phyloP scores from a whole-genome alignment of 1,140 invertebrate species.

The Marisa cornuarietis region DNA sequence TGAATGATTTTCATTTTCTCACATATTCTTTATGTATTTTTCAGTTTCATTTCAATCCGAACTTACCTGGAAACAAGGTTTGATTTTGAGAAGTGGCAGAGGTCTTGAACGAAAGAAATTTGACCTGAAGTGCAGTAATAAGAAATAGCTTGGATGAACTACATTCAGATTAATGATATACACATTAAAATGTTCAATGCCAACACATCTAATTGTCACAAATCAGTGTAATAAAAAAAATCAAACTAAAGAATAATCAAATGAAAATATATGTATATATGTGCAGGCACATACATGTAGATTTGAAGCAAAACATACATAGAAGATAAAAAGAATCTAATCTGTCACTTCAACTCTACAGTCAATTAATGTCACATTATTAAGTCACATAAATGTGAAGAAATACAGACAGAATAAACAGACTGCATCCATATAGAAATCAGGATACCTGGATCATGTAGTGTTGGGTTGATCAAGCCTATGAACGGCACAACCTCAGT shows the following conservation, averaged over 20 bases:
- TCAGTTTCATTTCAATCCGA: neutral
- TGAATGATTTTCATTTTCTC: neutral
- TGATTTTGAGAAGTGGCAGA: constrained; percentile 24
- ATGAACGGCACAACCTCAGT: constrained; percentile 54
- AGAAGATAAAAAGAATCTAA: neutral
- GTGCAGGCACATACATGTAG: too few relatives aligned
- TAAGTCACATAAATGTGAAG: neutral
- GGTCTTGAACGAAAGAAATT: constrained; percentile 31
- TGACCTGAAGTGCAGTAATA: constrained; percentile 24
- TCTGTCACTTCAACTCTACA: neutral
- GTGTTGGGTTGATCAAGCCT: constrained; percentile 50
- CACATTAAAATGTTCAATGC: neutral
- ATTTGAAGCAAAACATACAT: neutral
- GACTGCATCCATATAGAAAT: neutral
- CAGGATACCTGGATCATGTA: constrained; percentile 52
- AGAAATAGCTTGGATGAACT: neutral
- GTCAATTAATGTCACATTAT: neutral
- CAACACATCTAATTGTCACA: too few relatives aligned
- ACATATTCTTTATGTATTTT: neutral
- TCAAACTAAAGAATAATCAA: neutral
- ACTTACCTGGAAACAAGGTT: constrained; percentile 12
- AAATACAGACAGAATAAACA: neutral
- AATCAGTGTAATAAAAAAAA: too few relatives aligned
- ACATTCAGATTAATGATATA: neutral
- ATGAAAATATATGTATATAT: neutral